Conservation (phyloP, 2,113 vertebrate genomes). For the Cebus imitator region DNA sequence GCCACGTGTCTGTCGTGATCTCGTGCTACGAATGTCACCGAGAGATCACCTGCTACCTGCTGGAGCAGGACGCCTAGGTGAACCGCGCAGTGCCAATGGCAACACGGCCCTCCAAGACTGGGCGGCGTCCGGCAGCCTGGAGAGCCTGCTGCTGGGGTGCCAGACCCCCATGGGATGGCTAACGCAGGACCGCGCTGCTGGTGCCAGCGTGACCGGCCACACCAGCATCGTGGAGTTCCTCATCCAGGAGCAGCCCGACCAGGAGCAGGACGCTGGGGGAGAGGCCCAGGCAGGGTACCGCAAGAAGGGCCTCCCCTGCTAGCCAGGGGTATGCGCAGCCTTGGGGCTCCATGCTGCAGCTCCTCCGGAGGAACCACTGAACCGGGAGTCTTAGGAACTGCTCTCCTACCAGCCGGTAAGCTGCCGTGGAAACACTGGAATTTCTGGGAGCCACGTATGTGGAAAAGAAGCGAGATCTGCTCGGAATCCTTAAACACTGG, state of each 20-base stretch:
- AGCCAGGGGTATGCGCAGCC: background rate
- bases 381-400: background rate
- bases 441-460: constrained; percentile 93
- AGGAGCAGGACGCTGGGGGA: background rate
- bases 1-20: constrained; percentile 96
- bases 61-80: constrained; percentile 92
- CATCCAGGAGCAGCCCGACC: constrained; percentile 82
- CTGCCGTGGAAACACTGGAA: constrained; percentile 87
- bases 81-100: constrained; percentile 94
- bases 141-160: constrained; percentile 92
- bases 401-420: constrained; percentile 79
- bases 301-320: background rate
- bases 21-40: constrained; percentile 94
- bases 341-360: background rate
- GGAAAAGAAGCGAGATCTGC: constrained; percentile 93
- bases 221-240: constrained; percentile 94
- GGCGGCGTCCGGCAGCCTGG: constrained; percentile 92
- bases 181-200: constrained; percentile 93
- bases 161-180: constrained; percentile 93
- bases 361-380: background rate
- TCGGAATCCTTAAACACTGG: constrained; percentile 94
- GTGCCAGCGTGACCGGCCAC: constrained; percentile 94
- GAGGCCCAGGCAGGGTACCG: background rate
- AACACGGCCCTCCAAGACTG: constrained; percentile 95
- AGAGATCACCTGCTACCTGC: constrained; percentile 92